Evolutionary conservation across 2,888 invertebrate species (phyloP), one percentile per base, ranked within the genome.

Genomic region (Scaptomyza parva): DNA sequence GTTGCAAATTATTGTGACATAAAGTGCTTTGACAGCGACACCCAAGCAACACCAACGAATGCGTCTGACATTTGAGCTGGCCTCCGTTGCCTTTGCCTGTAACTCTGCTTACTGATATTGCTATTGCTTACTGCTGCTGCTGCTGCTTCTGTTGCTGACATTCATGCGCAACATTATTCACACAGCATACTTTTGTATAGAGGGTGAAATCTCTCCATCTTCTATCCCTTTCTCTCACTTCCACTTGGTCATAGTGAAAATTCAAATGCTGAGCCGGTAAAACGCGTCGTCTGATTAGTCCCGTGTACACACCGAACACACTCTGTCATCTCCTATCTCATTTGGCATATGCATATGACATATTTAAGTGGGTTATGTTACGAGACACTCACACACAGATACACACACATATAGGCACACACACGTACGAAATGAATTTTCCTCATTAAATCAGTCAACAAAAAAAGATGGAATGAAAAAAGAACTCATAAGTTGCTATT

Each of bases 1-100:
- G 75, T 76, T 82, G 90, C 88, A 90, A 89, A 90, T 90, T 90
- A 88, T 90, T 89, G 78, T 86, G 89, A 90, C 90, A 89, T 84
- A 82, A 89, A 89, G 85, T 86, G 80, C 81, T 86, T 77, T 89
- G 89, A 90, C 89, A 89, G 88, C 76, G 66, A 74, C 87, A 87
- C 85, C 85, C 50, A 54, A 43, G 55, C 55, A 48, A 57, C 61
- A 60, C 44, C 61, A 57, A 39, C 28, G 35, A 17, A 17, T 41
- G 40, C 37, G 35, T 47, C 82, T 86, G 85, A 81, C 81, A 77
- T 84, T 84, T 86, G 70, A 76, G 83, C 43, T 64, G n/a, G n/a
- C n/a, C n/a, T n/a, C n/a, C n/a, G n/a, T n/a, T n/a, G 57, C 6
- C 37, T 45, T 14, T 53, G 53, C 18, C 59, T 71, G 79, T 26